Percentiles rank a stretch among this genome's conserved stretches.
Conservation (phyloP, 2,113 vertebrate genomes). For the Pteronura brasiliensis region DNA sequence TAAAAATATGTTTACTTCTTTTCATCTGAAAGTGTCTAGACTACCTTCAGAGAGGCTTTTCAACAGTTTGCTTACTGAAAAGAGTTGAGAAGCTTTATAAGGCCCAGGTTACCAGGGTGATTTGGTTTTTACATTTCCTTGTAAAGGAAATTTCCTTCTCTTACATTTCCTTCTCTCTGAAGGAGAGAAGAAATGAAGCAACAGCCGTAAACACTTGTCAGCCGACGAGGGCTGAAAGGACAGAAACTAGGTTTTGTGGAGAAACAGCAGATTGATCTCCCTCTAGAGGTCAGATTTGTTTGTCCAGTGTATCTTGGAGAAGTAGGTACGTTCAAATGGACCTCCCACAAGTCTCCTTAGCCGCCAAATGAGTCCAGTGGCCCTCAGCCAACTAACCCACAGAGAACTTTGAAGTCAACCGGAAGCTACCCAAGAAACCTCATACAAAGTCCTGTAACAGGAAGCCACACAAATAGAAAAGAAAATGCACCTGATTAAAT, state of each 20-base stretch:
- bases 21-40: conserved; percentile 61
- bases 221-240: neutral
- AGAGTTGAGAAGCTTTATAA: conserved; percentile 37
- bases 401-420: neutral
- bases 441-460: neutral
- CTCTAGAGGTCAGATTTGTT: neutral
- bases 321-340: neutral
- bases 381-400: neutral
- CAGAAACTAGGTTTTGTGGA: neutral
- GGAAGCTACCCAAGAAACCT: neutral
- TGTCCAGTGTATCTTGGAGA: neutral
- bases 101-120: conserved; percentile 6
- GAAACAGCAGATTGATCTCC: neutral
- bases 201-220: neutral
- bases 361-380: neutral
- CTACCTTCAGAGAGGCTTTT: conserved; percentile 48
- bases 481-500: conserved; percentile 7
- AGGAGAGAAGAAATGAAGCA: neutral
- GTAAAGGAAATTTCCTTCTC: neutral
- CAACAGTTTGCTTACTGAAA: conserved; percentile 16
- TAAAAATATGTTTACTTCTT: conserved; percentile 29
- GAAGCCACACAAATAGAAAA: conserved; percentile 24
- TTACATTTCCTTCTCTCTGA: too few relatives aligned
- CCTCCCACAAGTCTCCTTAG: neutral
- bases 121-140: conserved; percentile 32